These are phyloP conservation scores for Orthonevra nobilis DNA, from an alignment of 2,888 invertebrate species.

Conservation along the genomic window DNA sequence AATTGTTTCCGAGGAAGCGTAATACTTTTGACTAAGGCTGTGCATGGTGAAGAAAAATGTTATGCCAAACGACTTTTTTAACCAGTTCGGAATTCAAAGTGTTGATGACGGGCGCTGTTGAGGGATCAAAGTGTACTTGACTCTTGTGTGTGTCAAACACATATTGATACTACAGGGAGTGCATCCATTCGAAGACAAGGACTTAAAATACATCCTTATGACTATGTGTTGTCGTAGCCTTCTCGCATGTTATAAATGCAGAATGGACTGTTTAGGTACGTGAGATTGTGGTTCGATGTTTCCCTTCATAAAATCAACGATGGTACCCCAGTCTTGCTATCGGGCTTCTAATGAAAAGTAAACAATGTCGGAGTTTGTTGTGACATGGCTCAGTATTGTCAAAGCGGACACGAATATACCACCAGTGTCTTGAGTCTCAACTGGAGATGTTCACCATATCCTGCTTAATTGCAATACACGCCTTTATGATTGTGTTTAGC, in stretches of 20 bases:
- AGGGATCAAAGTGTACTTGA: constrained; percentile 64
- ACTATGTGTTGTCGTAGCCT: constrained; percentile 4
- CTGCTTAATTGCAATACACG: no score
- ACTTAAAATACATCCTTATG: constrained; percentile 53
- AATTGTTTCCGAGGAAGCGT: no score
- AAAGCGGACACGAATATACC: not conserved
- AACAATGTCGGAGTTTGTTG: constrained; percentile 58
- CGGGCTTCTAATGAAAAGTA: constrained; percentile 62
- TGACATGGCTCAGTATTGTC: constrained; percentile 21
- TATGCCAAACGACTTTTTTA: no score
- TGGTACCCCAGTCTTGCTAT: constrained; percentile 10
- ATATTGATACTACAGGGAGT: constrained; percentile 66
- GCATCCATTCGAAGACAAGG: constrained; percentile 63
- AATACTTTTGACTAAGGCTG: no score
- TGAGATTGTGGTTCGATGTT: constrained; percentile 27
- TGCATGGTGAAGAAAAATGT: no score
- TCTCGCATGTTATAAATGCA: not conserved
- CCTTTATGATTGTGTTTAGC: no score
- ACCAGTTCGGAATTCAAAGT: constrained; percentile 48
- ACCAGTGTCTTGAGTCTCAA: not conserved
- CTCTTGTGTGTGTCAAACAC: constrained; percentile 67
- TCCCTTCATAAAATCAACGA: no score
- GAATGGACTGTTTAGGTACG: constrained; percentile 11
- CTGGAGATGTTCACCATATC: no score
- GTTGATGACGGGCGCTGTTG: constrained; percentile 58